These are phyloP conservation scores for Dipus sagitta DNA, from an alignment of 2,797 vertebrate genomes.

Conservation along the genomic window DNA sequence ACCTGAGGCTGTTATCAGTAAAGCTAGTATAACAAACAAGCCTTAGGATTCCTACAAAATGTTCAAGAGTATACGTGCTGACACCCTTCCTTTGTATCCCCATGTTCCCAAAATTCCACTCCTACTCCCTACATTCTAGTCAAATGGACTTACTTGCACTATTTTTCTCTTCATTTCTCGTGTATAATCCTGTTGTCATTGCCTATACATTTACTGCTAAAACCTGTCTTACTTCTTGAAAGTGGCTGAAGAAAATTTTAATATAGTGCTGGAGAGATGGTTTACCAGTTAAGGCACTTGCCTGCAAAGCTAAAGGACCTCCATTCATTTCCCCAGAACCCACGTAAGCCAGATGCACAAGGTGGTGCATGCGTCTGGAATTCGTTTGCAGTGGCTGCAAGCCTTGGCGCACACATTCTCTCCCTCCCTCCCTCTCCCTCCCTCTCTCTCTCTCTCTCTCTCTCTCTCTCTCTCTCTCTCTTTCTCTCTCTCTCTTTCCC, in stretches of 20 bases:
- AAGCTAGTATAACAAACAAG: constrained; percentile 48
- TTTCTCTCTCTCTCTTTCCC: too few species aligned
- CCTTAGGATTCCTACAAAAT: constrained; percentile 15
- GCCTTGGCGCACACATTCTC: too few species aligned
- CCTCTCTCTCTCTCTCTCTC: too few species aligned
- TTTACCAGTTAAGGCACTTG: too few species aligned
- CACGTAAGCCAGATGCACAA: too few species aligned
- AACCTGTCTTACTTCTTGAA: constrained; percentile 41
- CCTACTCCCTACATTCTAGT: not conserved
- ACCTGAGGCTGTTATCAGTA: constrained; percentile 8
- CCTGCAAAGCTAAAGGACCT: too few species aligned
- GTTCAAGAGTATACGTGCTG: not conserved
- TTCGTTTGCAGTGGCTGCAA: too few species aligned
- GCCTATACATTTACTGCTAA: constrained; percentile 1
- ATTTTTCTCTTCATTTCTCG: constrained; percentile 15
- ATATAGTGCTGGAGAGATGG: not conserved
- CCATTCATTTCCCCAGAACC: too few species aligned
- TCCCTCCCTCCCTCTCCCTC: too few species aligned
- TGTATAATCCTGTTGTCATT: constrained; percentile 16
- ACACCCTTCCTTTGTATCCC: not conserved
- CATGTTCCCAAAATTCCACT: constrained; percentile 17
- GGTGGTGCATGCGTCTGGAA: too few species aligned
- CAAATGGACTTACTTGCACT: not conserved
- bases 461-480: too few species aligned
- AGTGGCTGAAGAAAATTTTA: constrained; percentile 36